Evolutionary conservation across 2,797 vertebrate genomes (phyloP), one percentile per base, ranked within the genome.

Genomic region (Platalea minor): DNA sequence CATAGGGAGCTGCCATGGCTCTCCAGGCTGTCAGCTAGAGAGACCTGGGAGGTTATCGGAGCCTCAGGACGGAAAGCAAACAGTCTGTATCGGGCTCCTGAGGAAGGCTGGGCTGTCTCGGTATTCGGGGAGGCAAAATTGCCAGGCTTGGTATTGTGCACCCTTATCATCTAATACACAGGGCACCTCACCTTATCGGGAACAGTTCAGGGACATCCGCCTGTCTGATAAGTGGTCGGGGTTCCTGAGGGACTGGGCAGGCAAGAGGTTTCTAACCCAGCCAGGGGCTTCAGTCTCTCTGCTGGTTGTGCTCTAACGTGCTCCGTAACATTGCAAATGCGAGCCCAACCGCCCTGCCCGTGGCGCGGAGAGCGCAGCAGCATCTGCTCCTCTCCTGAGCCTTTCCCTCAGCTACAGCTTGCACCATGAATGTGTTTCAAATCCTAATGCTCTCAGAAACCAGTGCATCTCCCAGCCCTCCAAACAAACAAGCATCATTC

Each of bases 401-500:
- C 35, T 79, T 88, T 86, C 65, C 60, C 54, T 70, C 8, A 45
- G 60, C 60, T 78, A 3, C 60, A 77, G 63, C 43, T 90, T 3
- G 0, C 83, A 25, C 74, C 24, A 0, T 2, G 37, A 65, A n/a
- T 2, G 43, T 7, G 3, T 76, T 84, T 93, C 76, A 76, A 92
- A 76, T 14, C 68, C 51, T 19, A 61, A 9, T 10, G 13, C 48
- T 95, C 80, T 35, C 46, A 91, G 72, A 93, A 93, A 63, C 23
- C 48, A 37, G 86, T 9, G 69, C 13, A 31, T 91, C 92, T 96
- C 67, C 92, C 77, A 86, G 6, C 29, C 54, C 74, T 93, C 65
- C 95, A 89, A 94, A 91, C 91, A 94, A 94, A 88, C 85, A 92
- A 77, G 85, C 88, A 85, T 15, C 76, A 2, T 23, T 93, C 85